Base-by-base conservation (phyloP, 2,888 invertebrate genomes). In the Agrypnus murinus region DNA sequence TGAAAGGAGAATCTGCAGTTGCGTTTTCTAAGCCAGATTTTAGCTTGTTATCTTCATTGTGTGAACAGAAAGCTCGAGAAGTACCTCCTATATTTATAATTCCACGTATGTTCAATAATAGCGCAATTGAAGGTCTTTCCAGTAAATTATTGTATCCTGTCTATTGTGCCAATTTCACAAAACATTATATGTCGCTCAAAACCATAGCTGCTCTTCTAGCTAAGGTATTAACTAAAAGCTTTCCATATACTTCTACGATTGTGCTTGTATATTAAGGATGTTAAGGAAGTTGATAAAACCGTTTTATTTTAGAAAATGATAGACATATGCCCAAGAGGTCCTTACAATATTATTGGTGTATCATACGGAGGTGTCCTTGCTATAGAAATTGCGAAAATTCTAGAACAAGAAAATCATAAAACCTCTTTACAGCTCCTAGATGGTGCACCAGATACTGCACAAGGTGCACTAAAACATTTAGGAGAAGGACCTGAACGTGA, bases 361-460 rank as follows among this genome's bases (percentile, higher is more conserved):
- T 98, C 98, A 12, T 97, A 92, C 82, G 98, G 98, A 62, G 89
- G 94, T 0, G 86, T 93, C 15, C 87, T 97, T 14, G 92, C 94
- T 0, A 86, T 97, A 62, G 95, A 97, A 83, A 87, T 98, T 71
- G 93, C 92, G 0, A 87, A 90, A 40, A 88, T 90, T 80, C 86
- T 98, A 32, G 94, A 95, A 82, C 87, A 86, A 12, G 86, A 88
- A 76, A 92, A 92, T 75, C 86, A 87, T 58, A 82, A 78, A 25
- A 77, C 79, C 3, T 87, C 90, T 65, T 80, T 94, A 1, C 88
- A 93, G 79, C 89, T 97, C 19, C 87, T 98, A 53, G 98, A 98
- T 83, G 96, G 96, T 10, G 89, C 93, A 0, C 95, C 94, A 0
- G 89, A 91, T 36, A 90, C 91, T 80, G 85, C 95, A 14, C 89